Conservation (phyloP, 2,113 vertebrate species). For the Sebastes fasciatus region DNA sequence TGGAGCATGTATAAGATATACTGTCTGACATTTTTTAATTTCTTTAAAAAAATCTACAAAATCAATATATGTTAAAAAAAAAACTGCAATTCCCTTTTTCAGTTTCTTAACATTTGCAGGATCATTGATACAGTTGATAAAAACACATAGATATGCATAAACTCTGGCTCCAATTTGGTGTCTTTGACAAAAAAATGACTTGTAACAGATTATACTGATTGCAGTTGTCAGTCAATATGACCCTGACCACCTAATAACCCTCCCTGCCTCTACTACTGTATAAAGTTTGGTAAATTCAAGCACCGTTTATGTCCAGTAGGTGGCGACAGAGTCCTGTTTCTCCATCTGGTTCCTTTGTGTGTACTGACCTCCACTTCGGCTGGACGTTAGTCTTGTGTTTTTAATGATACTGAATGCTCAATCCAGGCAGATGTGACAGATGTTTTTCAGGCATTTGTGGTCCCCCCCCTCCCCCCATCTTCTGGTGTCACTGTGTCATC, state of each 20-base stretch:
- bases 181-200: background rate
- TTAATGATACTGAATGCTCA: background rate
- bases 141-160: background rate
- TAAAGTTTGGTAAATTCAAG: background rate
- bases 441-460: background rate
- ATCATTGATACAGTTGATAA: background rate
- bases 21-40: background rate
- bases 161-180: background rate
- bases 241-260: background rate
- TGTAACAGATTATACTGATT: background rate
- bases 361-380: background rate
- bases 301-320: conserved; percentile 26
- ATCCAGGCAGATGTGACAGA: background rate
- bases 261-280: background rate
- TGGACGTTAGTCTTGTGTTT: background rate
- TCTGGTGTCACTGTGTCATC: background rate
- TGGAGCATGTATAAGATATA: background rate
- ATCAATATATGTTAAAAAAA: background rate
- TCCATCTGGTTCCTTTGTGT: background rate
- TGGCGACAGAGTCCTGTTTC: conserved; percentile 34
- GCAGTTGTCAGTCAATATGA: background rate
- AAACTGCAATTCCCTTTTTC: conserved; percentile 6
- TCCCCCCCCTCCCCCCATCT: background rate
- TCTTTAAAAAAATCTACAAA: background rate
- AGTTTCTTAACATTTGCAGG: background rate